A percentile compares a stretch with the other conserved stretches of the same genome.
Conservation (phyloP, 2,888 invertebrate species). For the Colostygia pectinataria region DNA sequence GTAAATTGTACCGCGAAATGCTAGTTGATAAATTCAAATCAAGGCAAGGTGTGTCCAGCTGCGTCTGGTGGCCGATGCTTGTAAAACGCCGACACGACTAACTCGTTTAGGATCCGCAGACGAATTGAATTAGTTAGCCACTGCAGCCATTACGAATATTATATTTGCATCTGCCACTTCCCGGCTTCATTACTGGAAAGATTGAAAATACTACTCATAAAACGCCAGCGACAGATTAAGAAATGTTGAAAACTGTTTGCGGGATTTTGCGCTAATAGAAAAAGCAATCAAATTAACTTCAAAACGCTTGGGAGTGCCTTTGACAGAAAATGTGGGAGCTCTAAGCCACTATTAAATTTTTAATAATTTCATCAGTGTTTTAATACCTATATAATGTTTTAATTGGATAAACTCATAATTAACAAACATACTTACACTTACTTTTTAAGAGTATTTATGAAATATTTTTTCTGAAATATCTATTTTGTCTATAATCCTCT, state of each 20-base stretch:
- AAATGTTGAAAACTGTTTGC: slow-evolving; percentile 14
- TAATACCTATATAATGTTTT: too few species aligned
- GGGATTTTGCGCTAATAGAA: background rate
- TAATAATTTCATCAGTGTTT: too few species aligned
- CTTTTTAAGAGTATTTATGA: too few species aligned
- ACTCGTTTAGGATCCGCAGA: slow-evolving; percentile 75
- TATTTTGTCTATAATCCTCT: slow-evolving; percentile 13
- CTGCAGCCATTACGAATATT: slow-evolving; percentile 74
- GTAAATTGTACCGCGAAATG: slow-evolving; percentile 7
- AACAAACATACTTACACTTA: too few species aligned
- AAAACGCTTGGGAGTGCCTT: slow-evolving; percentile 1
- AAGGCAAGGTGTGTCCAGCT: slow-evolving; percentile 30
- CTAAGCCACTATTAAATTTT: background rate
- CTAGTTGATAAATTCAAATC: slow-evolving; percentile 30
- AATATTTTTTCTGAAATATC: background rate
- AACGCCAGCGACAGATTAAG: slow-evolving; percentile 9
- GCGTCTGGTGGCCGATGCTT: slow-evolving; percentile 36
- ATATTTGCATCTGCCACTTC: slow-evolving; percentile 68
- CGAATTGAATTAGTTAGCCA: slow-evolving; percentile 75
- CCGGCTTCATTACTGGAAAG: slow-evolving; percentile 52
- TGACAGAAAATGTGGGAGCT: background rate
- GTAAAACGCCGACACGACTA: slow-evolving; percentile 57
- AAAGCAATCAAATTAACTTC: slow-evolving; percentile 3
- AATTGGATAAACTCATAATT: too few species aligned
- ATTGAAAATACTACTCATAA: slow-evolving; percentile 25